Percentiles rank a stretch among this genome's conserved stretches.
Evolutionary conservation across 2,888 invertebrate genomes (phyloP).

Genomic region (Boloria selene): DNA sequence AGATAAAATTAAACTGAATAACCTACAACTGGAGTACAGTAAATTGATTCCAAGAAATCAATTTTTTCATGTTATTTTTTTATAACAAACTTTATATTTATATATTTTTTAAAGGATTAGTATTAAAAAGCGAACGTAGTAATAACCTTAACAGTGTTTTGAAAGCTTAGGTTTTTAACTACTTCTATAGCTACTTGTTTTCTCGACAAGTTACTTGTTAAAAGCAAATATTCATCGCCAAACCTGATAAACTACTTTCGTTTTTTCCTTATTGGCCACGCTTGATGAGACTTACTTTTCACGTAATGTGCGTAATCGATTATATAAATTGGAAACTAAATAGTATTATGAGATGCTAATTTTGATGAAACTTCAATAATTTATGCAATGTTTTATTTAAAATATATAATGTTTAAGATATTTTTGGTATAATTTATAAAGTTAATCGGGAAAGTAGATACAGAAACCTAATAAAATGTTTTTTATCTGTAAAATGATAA

Average conservation of each 20-base stretch:
- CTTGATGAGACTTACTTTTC: slow-evolving; percentile 25
- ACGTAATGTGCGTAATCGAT: slow-evolving; percentile 27
- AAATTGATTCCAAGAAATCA: too few relatives aligned
- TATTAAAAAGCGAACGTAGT: too few relatives aligned
- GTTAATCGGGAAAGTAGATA: too few relatives aligned
- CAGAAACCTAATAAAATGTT: too few relatives aligned
- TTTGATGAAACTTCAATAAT: slow-evolving; percentile 3
- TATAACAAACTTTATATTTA: too few relatives aligned
- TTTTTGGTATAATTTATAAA: too few relatives aligned
- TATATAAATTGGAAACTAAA: slow-evolving; percentile 27
- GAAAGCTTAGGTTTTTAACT: slow-evolving; percentile 7
- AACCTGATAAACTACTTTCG: slow-evolving; percentile 31
- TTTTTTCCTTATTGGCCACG: slow-evolving; percentile 27
- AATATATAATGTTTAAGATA: neutral
- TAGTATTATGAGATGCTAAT: neutral
- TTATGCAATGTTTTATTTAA: neutral
- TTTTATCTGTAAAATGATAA: too few relatives aligned
- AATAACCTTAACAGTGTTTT: neutral
- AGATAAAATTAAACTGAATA: too few relatives aligned
- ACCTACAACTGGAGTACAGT: too few relatives aligned
- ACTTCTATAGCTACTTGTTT: slow-evolving; percentile 5
- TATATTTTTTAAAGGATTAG: too few relatives aligned
- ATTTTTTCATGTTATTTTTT: too few relatives aligned
- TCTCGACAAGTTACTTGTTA: neutral
- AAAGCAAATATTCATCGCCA: slow-evolving; percentile 5